Conservation (phyloP, 2,113 vertebrate genomes). For the Triplophysa dalaica region DNA sequence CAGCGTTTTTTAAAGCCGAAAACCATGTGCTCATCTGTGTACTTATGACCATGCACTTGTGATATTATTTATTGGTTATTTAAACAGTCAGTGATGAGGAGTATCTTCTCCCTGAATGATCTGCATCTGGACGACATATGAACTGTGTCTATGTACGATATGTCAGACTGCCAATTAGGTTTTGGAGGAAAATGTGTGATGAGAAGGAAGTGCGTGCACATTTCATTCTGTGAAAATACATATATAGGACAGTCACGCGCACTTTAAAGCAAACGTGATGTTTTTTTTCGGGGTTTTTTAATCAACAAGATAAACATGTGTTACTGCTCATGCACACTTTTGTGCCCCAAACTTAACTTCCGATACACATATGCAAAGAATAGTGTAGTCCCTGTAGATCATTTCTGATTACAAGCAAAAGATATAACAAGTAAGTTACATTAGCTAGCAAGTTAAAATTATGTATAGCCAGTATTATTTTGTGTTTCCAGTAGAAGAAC, state of each 20-base stretch:
- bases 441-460: too few relatives aligned
- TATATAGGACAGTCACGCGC: background rate
- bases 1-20: background rate
- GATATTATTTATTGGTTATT: constrained; percentile 12
- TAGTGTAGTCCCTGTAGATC: too few relatives aligned
- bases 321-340: too few relatives aligned
- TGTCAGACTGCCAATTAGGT: constrained; percentile 55
- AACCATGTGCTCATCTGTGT: background rate
- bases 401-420: too few relatives aligned
- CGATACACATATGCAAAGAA: too few relatives aligned
- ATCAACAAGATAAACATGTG: too few relatives aligned
- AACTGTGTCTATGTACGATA: constrained; percentile 16
- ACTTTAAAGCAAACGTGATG: background rate
- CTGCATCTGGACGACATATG: background rate
- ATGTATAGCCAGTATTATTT: too few relatives aligned
- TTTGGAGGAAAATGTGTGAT: background rate
- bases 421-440: too few relatives aligned
- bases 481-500: too few relatives aligned
- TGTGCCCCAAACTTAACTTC: too few relatives aligned
- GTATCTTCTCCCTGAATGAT: background rate
- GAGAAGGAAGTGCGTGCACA: background rate
- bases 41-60: constrained; percentile 8
- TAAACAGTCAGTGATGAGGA: background rate
- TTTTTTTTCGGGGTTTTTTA: too few relatives aligned
- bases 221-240: background rate